phyloP scores from a whole-genome alignment of 1,140 invertebrate genomes.

The Babylonia areolata region DNA sequence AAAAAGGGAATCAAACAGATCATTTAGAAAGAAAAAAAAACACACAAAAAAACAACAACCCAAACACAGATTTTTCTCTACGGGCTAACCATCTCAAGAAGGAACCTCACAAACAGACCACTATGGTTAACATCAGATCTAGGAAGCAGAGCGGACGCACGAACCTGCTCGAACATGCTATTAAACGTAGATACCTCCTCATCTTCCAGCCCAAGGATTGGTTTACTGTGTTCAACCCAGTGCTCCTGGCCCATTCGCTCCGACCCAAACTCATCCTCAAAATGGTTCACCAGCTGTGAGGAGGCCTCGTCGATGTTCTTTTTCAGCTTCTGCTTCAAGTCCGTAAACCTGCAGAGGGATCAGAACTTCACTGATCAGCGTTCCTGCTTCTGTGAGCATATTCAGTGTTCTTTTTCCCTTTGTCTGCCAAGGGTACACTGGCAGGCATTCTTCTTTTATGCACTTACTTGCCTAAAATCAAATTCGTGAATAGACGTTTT shows the following conservation, averaged over 20 bases:
- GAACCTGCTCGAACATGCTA: conserved; percentile 70
- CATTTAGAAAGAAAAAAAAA: too few relatives aligned
- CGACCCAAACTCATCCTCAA: conserved; percentile 70
- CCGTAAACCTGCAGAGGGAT: conserved; percentile 58
- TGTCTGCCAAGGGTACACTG: too few relatives aligned
- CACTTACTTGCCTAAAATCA: too few relatives aligned
- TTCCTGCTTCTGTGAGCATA: too few relatives aligned
- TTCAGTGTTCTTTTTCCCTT: too few relatives aligned
- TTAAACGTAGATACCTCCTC: conserved; percentile 72
- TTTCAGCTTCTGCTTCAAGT: conserved; percentile 65
- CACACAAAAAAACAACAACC: too few relatives aligned
- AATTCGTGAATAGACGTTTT: too few relatives aligned
- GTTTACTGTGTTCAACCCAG: conserved; percentile 46
- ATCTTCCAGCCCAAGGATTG: conserved; percentile 58
- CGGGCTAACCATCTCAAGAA: not conserved
- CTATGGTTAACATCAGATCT: conserved; percentile 13
- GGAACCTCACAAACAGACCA: not conserved
- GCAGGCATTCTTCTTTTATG: too few relatives aligned
- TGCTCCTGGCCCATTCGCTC: conserved; percentile 48
- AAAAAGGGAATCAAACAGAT: too few relatives aligned
- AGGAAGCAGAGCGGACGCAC: conserved; percentile 29
- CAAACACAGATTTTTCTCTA: too few relatives aligned
- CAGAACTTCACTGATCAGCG: too few relatives aligned
- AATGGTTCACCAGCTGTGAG: conserved; percentile 67
- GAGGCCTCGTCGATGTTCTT: conserved; percentile 62